Evolutionary conservation across 2,888 invertebrate genomes (phyloP).

Genomic region (Brachypalpus laphriformis): DNA sequence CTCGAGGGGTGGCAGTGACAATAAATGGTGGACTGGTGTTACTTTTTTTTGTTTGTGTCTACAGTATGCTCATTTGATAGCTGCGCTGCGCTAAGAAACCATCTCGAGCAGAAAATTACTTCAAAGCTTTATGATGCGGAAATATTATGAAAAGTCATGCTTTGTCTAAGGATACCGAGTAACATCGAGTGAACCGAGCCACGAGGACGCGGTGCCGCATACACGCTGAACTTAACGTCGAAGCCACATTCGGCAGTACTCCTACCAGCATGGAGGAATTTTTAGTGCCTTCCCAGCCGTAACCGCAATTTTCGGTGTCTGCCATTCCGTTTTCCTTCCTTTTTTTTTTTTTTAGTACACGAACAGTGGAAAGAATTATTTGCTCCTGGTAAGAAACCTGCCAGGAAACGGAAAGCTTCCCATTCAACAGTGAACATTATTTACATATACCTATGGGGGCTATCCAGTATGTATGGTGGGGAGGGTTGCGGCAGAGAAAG

Average conservation of each 20-base stretch:
- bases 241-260: slow-evolving; percentile 33
- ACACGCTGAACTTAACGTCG: slow-evolving; percentile 27
- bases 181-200: slow-evolving; percentile 24
- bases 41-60: slow-evolving; percentile 30
- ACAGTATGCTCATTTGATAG: slow-evolving; percentile 70
- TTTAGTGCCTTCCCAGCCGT: slow-evolving; percentile 71
- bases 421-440: slow-evolving; percentile 72
- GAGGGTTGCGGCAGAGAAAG: slow-evolving; percentile 27
- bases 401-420: slow-evolving; percentile 62
- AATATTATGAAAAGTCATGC: slow-evolving; percentile 75
- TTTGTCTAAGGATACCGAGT: slow-evolving; percentile 70
- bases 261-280: slow-evolving; percentile 55
- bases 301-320: slow-evolving; percentile 68
- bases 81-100: slow-evolving; percentile 73
- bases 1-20: slow-evolving; percentile 59
- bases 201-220: slow-evolving; percentile 28
- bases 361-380: slow-evolving; percentile 54
- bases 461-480: slow-evolving; percentile 8
- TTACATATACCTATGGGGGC: slow-evolving; percentile 64
- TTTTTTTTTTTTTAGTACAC: slow-evolving; percentile 21
- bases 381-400: slow-evolving; percentile 66
- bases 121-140: slow-evolving; percentile 76
- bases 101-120: slow-evolving; percentile 76
- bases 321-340: slow-evolving; percentile 49
- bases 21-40: slow-evolving; percentile 59